A percentile compares a stretch with the other conserved stretches of the same genome.
phyloP scores from a whole-genome alignment of 2,888 invertebrate species.

The Perdita meconis region DNA sequence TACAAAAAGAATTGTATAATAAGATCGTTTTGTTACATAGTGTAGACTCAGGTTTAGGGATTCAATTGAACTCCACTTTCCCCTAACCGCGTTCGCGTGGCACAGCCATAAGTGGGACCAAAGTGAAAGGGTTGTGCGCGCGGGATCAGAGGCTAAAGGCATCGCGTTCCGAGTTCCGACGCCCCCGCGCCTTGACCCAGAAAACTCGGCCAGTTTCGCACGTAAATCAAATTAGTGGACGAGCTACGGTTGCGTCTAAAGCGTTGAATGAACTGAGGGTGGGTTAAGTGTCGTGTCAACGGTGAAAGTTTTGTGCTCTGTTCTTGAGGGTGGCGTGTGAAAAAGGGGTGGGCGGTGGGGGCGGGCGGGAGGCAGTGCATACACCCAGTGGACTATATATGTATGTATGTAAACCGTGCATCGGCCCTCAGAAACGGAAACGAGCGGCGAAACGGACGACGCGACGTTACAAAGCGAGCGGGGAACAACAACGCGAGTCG shows the following conservation, averaged over 20 bases:
- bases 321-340: conserved; percentile 43
- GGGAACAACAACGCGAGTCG: no score
- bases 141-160: conserved; percentile 10
- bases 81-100: no score
- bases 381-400: conserved; percentile 69
- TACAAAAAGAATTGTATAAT: no score
- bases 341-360: no score
- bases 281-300: conserved; percentile 64
- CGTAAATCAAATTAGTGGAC: conserved; percentile 58
- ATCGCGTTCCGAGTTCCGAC: conserved; percentile 39
- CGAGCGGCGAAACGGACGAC: conserved; percentile 26
- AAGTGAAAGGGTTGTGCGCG: conserved; percentile 9
- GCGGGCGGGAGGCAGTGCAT: conserved; percentile 64
- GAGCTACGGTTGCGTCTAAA: conserved; percentile 58
- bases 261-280: conserved; percentile 53
- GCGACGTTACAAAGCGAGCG: no score
- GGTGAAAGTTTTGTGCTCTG: conserved; percentile 53
- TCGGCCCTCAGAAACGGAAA: conserved; percentile 34
- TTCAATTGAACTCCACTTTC: no score
- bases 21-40: no score
- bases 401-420: conserved; percentile 41
- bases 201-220: conserved; percentile 52
- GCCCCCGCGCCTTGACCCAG: conserved; percentile 48
- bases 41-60: no score
- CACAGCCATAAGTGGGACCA: conserved; percentile 33